These are phyloP conservation scores for Drosophila glabriapex DNA, from an alignment of 2,888 invertebrate species.

Conservation along the genomic window DNA sequence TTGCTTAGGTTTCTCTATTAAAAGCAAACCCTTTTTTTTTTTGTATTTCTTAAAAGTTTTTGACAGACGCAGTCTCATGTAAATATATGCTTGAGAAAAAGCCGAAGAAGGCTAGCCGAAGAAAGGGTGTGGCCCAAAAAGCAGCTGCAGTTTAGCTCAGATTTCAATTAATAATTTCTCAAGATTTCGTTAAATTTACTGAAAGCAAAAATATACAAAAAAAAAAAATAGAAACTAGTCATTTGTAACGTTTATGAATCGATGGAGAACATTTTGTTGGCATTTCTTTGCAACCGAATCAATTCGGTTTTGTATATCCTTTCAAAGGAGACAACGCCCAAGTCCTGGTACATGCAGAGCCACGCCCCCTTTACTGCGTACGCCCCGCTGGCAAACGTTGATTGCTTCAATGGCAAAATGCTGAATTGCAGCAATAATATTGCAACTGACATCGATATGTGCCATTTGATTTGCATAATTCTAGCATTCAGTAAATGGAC, in stretches of 20 bases:
- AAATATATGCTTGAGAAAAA: constrained; percentile 42
- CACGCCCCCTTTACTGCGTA: neutral
- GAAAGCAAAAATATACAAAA: neutral
- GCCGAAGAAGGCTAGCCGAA: constrained; percentile 12
- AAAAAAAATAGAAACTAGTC: neutral
- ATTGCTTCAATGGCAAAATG: constrained; percentile 62
- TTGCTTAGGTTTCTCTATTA: constrained; percentile 63
- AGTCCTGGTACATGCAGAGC: constrained; percentile 30
- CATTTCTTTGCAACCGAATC: constrained; percentile 31
- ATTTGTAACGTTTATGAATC: constrained; percentile 16
- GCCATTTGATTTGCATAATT: constrained; percentile 80
- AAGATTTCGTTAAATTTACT: constrained; percentile 3
- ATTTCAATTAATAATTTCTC: constrained; percentile 60
- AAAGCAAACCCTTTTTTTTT: constrained; percentile 43
- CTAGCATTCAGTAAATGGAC: constrained; percentile 44
- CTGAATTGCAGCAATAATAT: constrained; percentile 79
- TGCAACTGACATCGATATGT: constrained; percentile 79
- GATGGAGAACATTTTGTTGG: neutral
- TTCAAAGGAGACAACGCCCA: constrained; percentile 55
- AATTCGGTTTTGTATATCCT: constrained; percentile 46
- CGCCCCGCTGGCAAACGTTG: constrained; percentile 33
- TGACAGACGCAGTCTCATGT: constrained; percentile 77
- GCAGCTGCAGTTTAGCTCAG: constrained; percentile 66
- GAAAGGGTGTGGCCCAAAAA: constrained; percentile 62
- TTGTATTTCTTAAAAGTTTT: constrained; percentile 61